These are phyloP conservation scores for Pegoplata infirma DNA, from an alignment of 2,888 invertebrate species.

Conservation along the genomic window DNA sequence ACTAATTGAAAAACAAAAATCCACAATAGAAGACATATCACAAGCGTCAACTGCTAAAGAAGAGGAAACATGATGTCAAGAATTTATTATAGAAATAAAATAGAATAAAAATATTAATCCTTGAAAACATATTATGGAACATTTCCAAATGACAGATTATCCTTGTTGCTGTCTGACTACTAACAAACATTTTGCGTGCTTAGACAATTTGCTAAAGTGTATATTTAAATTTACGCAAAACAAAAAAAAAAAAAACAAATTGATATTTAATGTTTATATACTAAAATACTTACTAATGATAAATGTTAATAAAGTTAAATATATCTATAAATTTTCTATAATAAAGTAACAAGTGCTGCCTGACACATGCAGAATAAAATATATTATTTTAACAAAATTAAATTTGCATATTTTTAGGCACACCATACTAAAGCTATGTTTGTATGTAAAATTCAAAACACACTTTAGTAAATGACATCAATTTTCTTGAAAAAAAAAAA, in stretches of 20 bases:
- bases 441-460: neutral
- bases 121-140: neutral
- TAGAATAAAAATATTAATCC: neutral
- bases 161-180: too few relatives aligned
- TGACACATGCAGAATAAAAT: neutral
- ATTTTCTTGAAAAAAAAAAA: neutral
- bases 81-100: neutral
- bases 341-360: constrained; percentile 32
- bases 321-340: neutral
- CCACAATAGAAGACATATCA: neutral
- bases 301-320: neutral
- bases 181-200: neutral
- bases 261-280: neutral
- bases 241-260: too few relatives aligned
- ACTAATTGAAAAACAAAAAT: neutral
- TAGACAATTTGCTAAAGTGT: neutral
- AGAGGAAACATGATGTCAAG: neutral
- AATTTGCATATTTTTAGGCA: constrained; percentile 32
- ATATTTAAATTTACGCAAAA: neutral
- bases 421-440: neutral
- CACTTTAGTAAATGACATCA: constrained; percentile 10
- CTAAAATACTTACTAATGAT: too few relatives aligned
- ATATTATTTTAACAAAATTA: neutral
- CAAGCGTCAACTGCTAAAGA: too few relatives aligned
- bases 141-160: neutral